phyloP scores from a whole-genome alignment of 1,140 invertebrate species.

The Phocides pigmalion region DNA sequence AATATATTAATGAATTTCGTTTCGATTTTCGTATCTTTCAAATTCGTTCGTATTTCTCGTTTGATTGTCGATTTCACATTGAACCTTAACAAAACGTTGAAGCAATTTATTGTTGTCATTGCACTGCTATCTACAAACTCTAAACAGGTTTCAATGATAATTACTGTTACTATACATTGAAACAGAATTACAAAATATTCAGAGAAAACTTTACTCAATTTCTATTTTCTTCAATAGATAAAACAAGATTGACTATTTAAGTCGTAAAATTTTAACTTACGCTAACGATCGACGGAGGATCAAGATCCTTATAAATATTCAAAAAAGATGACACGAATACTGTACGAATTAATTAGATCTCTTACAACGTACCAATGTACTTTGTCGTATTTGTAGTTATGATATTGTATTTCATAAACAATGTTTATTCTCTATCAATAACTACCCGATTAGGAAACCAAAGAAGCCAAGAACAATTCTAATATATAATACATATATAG shows the following conservation, averaged over 20 bases:
- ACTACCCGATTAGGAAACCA: too few relatives aligned
- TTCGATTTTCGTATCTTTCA: constrained; percentile 6
- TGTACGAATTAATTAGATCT: too few relatives aligned
- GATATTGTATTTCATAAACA: too few relatives aligned
- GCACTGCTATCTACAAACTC: background rate
- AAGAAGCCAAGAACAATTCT: too few relatives aligned
- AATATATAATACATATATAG: too few relatives aligned
- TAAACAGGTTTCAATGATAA: constrained; percentile 1
- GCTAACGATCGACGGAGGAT: too few relatives aligned
- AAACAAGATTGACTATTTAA: background rate
- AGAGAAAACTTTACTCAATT: background rate
- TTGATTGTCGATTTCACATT: constrained; percentile 7
- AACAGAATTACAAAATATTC: constrained; percentile 2
- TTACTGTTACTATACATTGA: background rate
- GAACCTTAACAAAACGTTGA: background rate
- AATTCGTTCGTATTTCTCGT: constrained; percentile 1
- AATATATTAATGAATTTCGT: background rate
- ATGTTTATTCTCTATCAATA: too few relatives aligned
- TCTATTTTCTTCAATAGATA: background rate
- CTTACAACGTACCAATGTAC: too few relatives aligned
- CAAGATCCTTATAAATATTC: too few relatives aligned
- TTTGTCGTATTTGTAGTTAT: too few relatives aligned
- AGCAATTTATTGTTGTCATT: constrained; percentile 1
- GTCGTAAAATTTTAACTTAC: too few relatives aligned
- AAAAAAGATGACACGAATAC: too few relatives aligned